Evolutionary conservation across 2,888 invertebrate genomes (phyloP).

Genomic region (Ctena decussata): DNA sequence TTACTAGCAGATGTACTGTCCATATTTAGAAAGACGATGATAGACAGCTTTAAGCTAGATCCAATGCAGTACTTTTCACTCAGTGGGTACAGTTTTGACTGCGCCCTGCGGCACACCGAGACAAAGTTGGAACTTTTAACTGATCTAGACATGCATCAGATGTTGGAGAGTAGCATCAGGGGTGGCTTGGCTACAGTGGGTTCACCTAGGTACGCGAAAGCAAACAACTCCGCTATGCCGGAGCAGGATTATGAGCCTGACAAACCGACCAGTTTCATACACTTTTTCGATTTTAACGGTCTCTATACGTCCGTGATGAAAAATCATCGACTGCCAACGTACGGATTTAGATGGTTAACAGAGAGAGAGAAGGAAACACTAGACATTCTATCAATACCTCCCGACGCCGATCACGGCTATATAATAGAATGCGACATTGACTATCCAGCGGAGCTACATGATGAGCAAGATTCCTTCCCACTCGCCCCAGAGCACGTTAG

Average conservation of each 20-base stretch:
- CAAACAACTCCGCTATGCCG: constrained; percentile 10
- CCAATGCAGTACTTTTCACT: not conserved
- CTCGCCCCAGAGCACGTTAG: not conserved
- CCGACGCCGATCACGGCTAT: constrained; percentile 12
- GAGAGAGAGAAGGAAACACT: too few species aligned
- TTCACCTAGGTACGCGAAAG: not conserved
- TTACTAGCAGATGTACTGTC: not conserved
- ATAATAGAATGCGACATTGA: constrained; percentile 11
- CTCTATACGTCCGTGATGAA: constrained; percentile 12
- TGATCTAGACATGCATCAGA: not conserved
- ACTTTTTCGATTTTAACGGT: constrained; percentile 13
- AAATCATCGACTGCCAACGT: not conserved
- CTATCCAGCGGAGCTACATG: constrained; percentile 11
- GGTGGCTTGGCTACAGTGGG: constrained; percentile 2
- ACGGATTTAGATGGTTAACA: constrained; percentile 2
- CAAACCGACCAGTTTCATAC: not conserved
- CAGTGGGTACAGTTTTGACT: constrained; percentile 11
- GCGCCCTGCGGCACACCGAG: not conserved
- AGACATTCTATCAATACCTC: not conserved
- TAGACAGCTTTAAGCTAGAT: not conserved
- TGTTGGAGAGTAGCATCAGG: constrained; percentile 5
- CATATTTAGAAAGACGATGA: not conserved
- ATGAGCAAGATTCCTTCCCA: constrained; percentile 1
- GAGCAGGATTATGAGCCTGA: not conserved
- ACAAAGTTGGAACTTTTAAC: not conserved